Base-by-base conservation (phyloP, 1,140 invertebrate species). In the Panagrolaimus sp. region DNA sequence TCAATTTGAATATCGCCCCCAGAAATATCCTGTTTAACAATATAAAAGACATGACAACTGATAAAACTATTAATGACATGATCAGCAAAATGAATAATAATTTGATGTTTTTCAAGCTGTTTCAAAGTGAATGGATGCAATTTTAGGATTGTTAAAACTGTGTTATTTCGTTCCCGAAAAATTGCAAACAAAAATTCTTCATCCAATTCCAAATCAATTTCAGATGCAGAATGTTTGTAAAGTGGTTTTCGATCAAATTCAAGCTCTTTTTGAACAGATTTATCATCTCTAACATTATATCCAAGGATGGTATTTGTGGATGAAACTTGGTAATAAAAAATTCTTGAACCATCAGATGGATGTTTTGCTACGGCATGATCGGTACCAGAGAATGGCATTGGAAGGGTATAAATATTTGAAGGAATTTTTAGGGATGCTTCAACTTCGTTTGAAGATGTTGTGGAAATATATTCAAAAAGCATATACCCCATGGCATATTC, bases 401-500 rank as follows among this genome's bases (percentile, higher is more conserved):
- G 52, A 24, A 58, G 52, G 52, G 52, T 58, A 28, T 58, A 58
- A 58, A 58, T 58, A 4, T 58, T 58, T 4, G 52, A 58, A 1
- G 52, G 52, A 21, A 58, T 28, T n/a, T 28, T 21, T 26, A 58
- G 52, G 8, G 21, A 26, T 2, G 52, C n/a, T 10, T 58, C 17
- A n/a, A 58, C 15, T 3, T 21, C n/a, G 7, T 38, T 38, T 2
- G n/a, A n/a, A n/a, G 32, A 38, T 38, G 32, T 38, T 4, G 52
- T 58, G 3, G 52, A 26, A 28, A n/a, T 58, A 21, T 58, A 58
- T 28, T 58, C 52, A 4, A 58, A 58, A 4, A 58, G 17, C 52
- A 58, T 58, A n/a, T 58, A 58, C 7, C 52, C 52, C 52, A 58
- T 58, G 15, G 52, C 21, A 24, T 58, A 58, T 28, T 58, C 52